These are phyloP conservation scores for Tetraneura akinire DNA, from an alignment of 1,140 invertebrate species.

Conservation along the genomic window DNA sequence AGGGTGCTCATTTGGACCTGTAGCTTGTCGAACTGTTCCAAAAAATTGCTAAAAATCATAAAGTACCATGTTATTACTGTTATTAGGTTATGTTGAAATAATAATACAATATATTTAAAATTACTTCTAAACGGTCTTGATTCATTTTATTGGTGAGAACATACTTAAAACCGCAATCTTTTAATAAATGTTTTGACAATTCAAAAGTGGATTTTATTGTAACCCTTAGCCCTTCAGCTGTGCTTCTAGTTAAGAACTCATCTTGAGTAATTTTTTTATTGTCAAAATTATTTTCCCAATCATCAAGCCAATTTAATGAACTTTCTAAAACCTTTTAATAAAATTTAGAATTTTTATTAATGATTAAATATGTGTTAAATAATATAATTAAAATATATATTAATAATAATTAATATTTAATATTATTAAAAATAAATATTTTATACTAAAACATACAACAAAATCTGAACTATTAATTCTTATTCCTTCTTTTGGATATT, in stretches of 20 bases:
- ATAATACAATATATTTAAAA: not conserved
- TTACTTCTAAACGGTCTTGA: no score
- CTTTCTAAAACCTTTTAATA: not conserved
- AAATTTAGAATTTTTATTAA: not conserved
- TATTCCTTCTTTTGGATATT: not conserved
- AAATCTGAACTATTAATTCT: slow-evolving; percentile 1
- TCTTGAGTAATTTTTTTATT: not conserved
- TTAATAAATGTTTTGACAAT: not conserved
- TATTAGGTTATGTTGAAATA: not conserved
- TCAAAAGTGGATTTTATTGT: not conserved
- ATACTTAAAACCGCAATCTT: not conserved
- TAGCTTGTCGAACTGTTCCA: no score
- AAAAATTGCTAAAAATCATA: not conserved
- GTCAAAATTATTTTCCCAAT: not conserved
- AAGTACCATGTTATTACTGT: not conserved
- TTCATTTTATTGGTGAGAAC: not conserved
- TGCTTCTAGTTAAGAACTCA: not conserved
- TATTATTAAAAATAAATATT: not conserved
- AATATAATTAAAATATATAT: no score
- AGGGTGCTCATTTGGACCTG: no score
- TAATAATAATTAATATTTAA: no score
- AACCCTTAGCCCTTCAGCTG: not conserved
- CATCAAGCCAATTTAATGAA: not conserved
- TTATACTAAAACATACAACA: not conserved
- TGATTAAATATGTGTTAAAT: not conserved